phyloP scores from a whole-genome alignment of 2,113 vertebrate species.

The Paracanthobrama guichenoti region DNA sequence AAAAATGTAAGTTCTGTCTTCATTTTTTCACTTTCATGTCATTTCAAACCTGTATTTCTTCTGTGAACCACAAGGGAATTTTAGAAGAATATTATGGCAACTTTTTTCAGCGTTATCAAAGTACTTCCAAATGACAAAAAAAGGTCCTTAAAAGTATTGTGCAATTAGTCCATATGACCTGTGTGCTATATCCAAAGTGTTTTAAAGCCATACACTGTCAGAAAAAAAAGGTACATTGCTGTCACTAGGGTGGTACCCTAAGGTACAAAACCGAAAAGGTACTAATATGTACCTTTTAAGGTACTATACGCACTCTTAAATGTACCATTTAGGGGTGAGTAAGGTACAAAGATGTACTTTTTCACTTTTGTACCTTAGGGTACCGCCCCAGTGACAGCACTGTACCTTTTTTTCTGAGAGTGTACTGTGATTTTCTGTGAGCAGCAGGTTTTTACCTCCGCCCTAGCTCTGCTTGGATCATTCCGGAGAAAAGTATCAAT shows the following conservation, averaged over 20 bases:
- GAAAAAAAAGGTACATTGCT: no score
- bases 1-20: background rate
- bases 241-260: no score
- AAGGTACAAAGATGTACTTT: no score
- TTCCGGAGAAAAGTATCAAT: background rate
- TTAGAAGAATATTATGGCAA: background rate
- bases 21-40: background rate
- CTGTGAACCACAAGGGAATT: background rate
- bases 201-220: background rate
- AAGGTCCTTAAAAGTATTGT: background rate
- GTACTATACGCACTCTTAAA: no score
- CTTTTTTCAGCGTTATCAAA: background rate
- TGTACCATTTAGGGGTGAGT: no score
- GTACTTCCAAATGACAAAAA: background rate
- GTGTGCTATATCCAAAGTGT: background rate
- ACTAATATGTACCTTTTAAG: no score
- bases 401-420: no score
- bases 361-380: no score
- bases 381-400: no score
- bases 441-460: no score
- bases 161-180: background rate
- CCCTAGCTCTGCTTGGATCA: background rate
- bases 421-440: no score
- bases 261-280: no score
- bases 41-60: background rate